Evolutionary conservation across 2,113 vertebrate species (phyloP).

Genomic region (Brachirus orientalis): DNA sequence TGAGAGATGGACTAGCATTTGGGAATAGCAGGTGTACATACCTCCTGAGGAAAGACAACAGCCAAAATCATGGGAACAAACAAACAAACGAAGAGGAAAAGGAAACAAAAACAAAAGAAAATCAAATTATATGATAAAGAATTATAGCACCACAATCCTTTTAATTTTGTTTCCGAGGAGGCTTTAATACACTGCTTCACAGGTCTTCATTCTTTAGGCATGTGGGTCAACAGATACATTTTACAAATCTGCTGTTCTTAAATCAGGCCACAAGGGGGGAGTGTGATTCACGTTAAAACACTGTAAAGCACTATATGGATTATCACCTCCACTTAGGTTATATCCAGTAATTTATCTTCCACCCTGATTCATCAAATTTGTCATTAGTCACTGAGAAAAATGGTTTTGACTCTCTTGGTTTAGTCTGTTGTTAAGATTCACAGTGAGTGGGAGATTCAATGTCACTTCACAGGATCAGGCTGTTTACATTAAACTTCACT

Average conservation of each 20-base stretch:
- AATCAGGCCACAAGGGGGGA: slow-evolving; percentile 63
- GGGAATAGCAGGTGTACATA: slow-evolving; percentile 90
- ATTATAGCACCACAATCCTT: slow-evolving; percentile 81
- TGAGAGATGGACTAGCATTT: slow-evolving; percentile 80
- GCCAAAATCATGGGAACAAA: slow-evolving; percentile 96
- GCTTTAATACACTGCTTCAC: slow-evolving; percentile 72
- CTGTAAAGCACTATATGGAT: slow-evolving; percentile 68
- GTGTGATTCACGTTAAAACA: slow-evolving; percentile 22
- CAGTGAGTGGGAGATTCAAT: slow-evolving; percentile 21
- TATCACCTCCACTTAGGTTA: slow-evolving; percentile 24
- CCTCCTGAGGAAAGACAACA: slow-evolving; percentile 99
- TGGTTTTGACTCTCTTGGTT: slow-evolving; percentile 4
- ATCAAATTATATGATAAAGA: slow-evolving; percentile 92
- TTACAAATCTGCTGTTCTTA: slow-evolving; percentile 4
- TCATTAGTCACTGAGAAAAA: slow-evolving; percentile 26
- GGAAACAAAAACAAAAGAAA: slow-evolving; percentile 85
- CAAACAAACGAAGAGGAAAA: slow-evolving; percentile 92
- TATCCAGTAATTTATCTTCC: slow-evolving; percentile 40
- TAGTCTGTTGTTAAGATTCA: slow-evolving; percentile 64
- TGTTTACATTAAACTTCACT: slow-evolving; percentile 23
- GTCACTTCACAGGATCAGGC: not conserved
- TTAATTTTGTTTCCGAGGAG: slow-evolving; percentile 66
- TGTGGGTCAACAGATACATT: not conserved
- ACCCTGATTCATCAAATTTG: slow-evolving; percentile 56
- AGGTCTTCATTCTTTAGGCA: slow-evolving; percentile 13